Base-by-base conservation (phyloP, 1,140 invertebrate species). In the Euura lappo region DNA sequence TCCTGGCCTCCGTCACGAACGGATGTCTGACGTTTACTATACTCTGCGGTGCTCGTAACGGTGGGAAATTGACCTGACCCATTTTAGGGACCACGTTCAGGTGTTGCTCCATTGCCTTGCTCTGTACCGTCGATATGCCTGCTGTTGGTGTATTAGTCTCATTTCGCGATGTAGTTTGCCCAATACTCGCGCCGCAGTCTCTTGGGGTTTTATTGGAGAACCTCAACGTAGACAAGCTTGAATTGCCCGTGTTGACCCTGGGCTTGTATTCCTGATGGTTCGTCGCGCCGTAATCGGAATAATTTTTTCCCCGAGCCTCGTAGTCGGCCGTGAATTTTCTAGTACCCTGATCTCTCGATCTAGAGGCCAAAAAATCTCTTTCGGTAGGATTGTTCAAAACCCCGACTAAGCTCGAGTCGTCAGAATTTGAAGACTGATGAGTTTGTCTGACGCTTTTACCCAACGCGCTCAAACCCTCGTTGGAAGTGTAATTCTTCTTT, bases 11-110 rank as follows among this genome's bases (percentile, higher is more conserved):
- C 0, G 81, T 83, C 2, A 84, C 77, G 13, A 84, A 78, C 0
- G 81, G 81, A 68, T 84, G 80, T 3, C 80, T 79, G 6, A 82
- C 79, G 51, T 84, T 83, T 2, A 85, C 81, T 45, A 84, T 82
- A 44, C 81, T 84, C 67, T 83, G 84, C 2, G 82, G 83, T 0
- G 83, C 82, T 3, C 81, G 76, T 44, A 85, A 43, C 6, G 81
- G 81, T 2, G 84, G 82, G 51, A 84, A 85, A 74, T 84, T 85
- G 2, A 78, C 74, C 6, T 79, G 78, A 6, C 80, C 73, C 69
- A 79, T 76, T 72, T 84, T 84, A 13, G 78, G 67, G 2, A 70
- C 7, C 7, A 70, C 42, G 68, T 73, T 79, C 28, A 28, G 28
- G 44, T 81, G 77, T 51, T 83, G 79, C n/a, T 81, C 80, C 42